Evolutionary conservation across 2,797 vertebrate species (phyloP), one percentile per base, ranked within the genome.

Genomic region (Semotilus atromaculatus): DNA sequence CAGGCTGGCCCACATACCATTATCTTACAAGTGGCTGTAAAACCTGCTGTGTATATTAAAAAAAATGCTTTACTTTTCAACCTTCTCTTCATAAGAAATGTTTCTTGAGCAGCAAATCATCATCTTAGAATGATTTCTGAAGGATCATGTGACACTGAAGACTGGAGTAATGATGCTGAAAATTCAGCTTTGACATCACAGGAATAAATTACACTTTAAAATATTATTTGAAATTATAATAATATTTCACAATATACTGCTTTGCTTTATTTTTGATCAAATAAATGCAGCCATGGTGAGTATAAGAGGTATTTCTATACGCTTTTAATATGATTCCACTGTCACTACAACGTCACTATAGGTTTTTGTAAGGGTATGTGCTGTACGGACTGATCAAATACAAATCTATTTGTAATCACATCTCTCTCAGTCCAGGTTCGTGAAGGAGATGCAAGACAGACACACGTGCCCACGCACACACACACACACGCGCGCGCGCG

Each of bases 351-450:
- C 11, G 11, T 13, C 34, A 40, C 31, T 38, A 23, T 40, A 5
- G 14, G 5, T 60, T 38, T 76, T 18, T 26, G 23, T 38, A 45
- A 45, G n/a, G 38, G 11, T 78, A 45, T 29, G 36, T 77, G 31
- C 58, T 80, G 45, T 73, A 60, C 26, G 4, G 68, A 73, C 53
- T 53, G 48, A 16, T 31, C 31, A 31, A 31, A 31, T 31, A 31
- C 66, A 74, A 55, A 83, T 38, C 53, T 78, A 68, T 78, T 16
- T 64, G 29, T 31, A 64, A 18, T 64, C 62, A 64, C 7, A 64
- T 8, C 29, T 7, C 6, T 29, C 62, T 64, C 81, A 73, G 48
- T 21, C 38, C 16, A 62, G 36, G 16, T 13, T 43, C 0, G 36
- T 62, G 55, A 43, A 36, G 21, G 73, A 75, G 51, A 58, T 58